Conservation (phyloP, 2,888 invertebrate genomes). For the Eupithecia tripunctaria region DNA sequence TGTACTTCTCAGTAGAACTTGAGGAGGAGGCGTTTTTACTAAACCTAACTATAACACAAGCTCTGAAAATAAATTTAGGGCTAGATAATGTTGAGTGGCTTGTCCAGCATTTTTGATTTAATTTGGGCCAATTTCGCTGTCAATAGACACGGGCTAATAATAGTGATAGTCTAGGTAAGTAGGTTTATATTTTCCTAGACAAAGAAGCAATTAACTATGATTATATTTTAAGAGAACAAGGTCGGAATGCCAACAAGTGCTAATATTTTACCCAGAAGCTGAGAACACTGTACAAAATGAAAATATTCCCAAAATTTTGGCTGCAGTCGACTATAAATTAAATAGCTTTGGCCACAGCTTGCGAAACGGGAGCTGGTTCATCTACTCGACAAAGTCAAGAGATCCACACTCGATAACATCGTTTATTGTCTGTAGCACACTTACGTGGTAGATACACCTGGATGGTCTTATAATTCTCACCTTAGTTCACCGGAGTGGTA, state of each 20-base stretch:
- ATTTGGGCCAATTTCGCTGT: no score
- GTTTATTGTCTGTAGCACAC: background rate
- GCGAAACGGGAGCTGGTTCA: background rate
- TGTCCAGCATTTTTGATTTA: no score
- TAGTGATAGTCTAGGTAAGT: no score
- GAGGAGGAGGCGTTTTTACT: no score
- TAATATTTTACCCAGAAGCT: constrained; percentile 26
- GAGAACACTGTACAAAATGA: constrained; percentile 34
- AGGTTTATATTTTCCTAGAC: background rate
- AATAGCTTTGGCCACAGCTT: constrained; percentile 25
- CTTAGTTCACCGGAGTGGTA: no score
- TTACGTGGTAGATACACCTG: no score
- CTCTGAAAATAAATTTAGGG: no score
- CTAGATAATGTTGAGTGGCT: no score
- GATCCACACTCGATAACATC: background rate
- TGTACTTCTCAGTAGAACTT: no score
- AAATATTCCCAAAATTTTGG: constrained; percentile 39
- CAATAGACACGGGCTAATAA: no score
- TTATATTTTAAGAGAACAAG: constrained; percentile 10
- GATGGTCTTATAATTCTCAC: no score
- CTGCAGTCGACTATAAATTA: constrained; percentile 41
- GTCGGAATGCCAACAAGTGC: constrained; percentile 18
- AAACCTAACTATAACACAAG: no score
- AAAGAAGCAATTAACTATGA: background rate
- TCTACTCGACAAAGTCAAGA: background rate